A percentile compares a stretch with the other conserved stretches of the same genome.
Conservation (phyloP, 2,113 vertebrate genomes). For the Syngnathoides biaculeatus region DNA sequence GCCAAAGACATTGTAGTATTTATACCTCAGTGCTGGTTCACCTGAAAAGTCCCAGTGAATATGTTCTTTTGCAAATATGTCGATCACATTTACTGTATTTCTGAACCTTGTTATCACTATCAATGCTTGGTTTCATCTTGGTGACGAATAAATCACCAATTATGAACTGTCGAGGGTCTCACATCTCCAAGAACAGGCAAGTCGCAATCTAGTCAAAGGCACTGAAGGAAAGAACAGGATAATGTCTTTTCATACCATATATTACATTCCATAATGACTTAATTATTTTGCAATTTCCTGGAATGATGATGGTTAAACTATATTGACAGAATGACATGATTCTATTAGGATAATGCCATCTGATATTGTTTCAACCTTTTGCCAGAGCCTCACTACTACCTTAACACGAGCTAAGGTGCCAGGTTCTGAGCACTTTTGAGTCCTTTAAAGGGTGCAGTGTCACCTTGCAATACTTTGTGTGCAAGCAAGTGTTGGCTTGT, state of each 20-base stretch:
- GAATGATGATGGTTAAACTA: neutral
- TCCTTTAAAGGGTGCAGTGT: neutral
- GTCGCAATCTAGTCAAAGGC: conserved; percentile 15
- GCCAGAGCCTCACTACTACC: neutral
- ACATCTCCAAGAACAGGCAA: conserved; percentile 15
- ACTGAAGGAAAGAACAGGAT: neutral
- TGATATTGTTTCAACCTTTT: neutral
- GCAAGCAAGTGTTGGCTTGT: conserved; percentile 42
- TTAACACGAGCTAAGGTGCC: neutral
- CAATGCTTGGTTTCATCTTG: conserved; percentile 3
- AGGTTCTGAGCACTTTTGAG: neutral
- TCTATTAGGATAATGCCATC: too few species aligned
- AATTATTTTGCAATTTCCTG: neutral
- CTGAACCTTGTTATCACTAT: neutral
- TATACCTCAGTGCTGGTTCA: neutral
- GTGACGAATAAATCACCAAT: conserved; percentile 8
- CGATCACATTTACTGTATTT: too few species aligned
- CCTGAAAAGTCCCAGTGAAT: neutral
- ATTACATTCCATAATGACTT: neutral
- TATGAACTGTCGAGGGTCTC: neutral
- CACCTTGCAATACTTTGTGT: conserved; percentile 7
- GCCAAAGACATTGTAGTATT: neutral
- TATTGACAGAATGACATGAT: neutral
- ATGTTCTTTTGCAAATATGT: neutral
- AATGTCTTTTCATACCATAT: neutral